Conservation (phyloP, 1,140 invertebrate species). For the Portunus trituberculatus region DNA sequence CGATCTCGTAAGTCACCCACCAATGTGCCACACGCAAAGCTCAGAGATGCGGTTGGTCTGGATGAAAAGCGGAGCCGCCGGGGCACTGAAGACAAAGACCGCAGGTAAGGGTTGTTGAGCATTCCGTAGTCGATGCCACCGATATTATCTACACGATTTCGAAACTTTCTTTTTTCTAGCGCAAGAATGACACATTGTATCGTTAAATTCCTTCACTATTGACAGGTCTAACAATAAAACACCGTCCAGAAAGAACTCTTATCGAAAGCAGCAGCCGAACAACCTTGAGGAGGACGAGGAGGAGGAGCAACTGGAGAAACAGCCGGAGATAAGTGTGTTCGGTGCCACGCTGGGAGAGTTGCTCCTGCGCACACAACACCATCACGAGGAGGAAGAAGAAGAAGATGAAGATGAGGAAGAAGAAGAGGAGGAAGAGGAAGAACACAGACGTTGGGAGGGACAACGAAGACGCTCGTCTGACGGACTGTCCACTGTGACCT, state of each 20-base stretch:
- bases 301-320: conserved; percentile 34
- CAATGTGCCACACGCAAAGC: conserved; percentile 46
- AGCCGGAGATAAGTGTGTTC: conserved; percentile 31
- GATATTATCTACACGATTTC: background rate
- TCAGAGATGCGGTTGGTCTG: conserved; percentile 11
- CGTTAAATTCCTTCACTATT: background rate
- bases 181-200: no score
- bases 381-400: conserved; percentile 13
- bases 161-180: no score
- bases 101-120: background rate
- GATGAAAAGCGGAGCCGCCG: conserved; percentile 49
- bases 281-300: conserved; percentile 40
- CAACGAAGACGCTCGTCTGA: conserved; percentile 61
- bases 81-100: conserved; percentile 58
- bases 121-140: background rate
- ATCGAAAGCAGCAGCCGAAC: conserved; percentile 31
- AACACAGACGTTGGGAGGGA: conserved; percentile 46
- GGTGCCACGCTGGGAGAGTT: conserved; percentile 57
- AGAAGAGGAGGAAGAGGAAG: conserved; percentile 53
- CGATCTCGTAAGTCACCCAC: conserved; percentile 40
- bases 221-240: conserved; percentile 48
- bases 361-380: conserved; percentile 47
- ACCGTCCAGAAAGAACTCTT: conserved; percentile 48
- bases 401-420: conserved; percentile 59
- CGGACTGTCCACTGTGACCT: conserved; percentile 66